Evolutionary conservation across 1,140 invertebrate species (phyloP).

Genomic region (Caerostris extrusa): DNA sequence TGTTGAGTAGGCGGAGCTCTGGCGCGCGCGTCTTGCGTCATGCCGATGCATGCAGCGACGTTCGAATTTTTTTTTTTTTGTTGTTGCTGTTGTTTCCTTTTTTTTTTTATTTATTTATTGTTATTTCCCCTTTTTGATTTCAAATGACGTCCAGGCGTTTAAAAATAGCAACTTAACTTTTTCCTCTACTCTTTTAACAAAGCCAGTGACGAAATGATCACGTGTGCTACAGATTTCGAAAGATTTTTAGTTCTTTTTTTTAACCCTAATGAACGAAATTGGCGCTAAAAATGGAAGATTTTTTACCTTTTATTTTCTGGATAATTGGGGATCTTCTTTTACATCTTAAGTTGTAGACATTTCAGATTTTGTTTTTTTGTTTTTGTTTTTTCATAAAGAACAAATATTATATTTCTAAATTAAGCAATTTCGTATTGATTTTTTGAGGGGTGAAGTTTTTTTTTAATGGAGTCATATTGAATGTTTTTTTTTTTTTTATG

Average conservation of each 20-base stretch:
- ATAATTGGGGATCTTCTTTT: background rate
- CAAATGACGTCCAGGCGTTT: background rate
- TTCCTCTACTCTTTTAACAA: background rate
- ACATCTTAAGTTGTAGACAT: background rate
- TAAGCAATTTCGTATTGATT: too few species aligned
- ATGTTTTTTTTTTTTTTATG: too few species aligned
- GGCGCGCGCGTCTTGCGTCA: conserved; percentile 31
- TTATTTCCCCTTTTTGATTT: background rate
- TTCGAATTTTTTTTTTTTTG: background rate
- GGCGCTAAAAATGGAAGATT: background rate
- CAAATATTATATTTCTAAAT: too few species aligned
- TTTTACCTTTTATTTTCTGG: background rate
- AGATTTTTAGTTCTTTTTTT: background rate
- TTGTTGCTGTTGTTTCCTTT: background rate
- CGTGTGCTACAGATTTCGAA: background rate
- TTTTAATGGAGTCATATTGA: too few species aligned
- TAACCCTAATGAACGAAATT: background rate
- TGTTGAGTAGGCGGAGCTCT: background rate
- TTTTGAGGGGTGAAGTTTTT: too few species aligned
- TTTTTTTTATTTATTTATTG: background rate
- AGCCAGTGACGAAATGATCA: background rate
- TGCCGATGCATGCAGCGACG: conserved; percentile 5
- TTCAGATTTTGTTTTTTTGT: too few species aligned
- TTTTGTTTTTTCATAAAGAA: too few species aligned
- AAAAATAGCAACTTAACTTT: background rate